Percentiles rank a stretch among this genome's conserved stretches.
Conservation (phyloP, 2,113 vertebrate genomes). For the Rallus limicola region DNA sequence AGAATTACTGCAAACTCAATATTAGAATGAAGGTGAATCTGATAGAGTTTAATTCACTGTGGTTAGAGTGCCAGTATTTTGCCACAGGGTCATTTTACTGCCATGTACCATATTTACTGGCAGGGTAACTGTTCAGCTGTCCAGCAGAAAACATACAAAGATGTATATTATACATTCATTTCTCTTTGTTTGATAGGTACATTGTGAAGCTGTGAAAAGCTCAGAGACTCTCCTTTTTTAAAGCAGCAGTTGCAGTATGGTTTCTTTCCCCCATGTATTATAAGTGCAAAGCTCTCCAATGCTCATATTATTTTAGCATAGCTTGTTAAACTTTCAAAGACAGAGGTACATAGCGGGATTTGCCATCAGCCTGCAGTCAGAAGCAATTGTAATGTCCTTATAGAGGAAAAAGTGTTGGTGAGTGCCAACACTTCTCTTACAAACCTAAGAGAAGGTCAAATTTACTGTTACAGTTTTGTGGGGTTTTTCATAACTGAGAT, state of each 20-base stretch:
- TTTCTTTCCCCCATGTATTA: not conserved
- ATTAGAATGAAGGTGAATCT: not conserved
- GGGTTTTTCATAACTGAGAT: not conserved
- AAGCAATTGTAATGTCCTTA: not conserved
- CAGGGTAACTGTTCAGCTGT: not conserved
- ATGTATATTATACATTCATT: not conserved
- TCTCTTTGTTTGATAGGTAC: not conserved
- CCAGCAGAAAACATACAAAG: not conserved
- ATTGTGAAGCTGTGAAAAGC: not conserved
- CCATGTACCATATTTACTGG: not conserved
- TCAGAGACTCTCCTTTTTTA: not conserved
- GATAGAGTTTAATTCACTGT: not conserved
- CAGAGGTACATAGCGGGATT: not conserved
- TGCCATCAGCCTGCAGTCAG: not conserved
- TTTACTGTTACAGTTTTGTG: not conserved
- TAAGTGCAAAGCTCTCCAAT: not conserved
- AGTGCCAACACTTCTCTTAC: too few species aligned
- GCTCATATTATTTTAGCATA: not conserved
- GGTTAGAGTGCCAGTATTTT: not conserved
- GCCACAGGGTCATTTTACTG: not conserved
- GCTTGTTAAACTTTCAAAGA: not conserved
- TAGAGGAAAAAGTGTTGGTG: not conserved
- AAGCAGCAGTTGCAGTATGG: not conserved
- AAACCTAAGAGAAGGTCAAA: not conserved
- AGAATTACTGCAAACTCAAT: not conserved